Percentiles rank a stretch among this genome's conserved stretches.
Conservation (phyloP, 2,888 invertebrate genomes). For the Ceramica pisi region DNA sequence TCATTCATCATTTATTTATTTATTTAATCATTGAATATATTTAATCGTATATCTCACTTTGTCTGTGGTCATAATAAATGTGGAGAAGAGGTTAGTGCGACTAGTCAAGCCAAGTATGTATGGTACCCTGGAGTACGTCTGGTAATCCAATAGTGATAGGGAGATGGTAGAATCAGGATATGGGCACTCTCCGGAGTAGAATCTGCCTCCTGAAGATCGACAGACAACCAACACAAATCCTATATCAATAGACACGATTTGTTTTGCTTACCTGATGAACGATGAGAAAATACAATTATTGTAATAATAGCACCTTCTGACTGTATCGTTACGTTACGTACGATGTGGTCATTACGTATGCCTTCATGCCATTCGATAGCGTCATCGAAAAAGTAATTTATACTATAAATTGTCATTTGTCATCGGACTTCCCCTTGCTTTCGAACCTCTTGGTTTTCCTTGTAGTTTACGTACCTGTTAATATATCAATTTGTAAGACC, state of each 20-base stretch:
- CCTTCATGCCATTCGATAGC: constrained; percentile 10
- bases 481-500: constrained; percentile 8
- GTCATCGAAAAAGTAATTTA: constrained; percentile 53
- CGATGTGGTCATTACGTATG: constrained; percentile 34
- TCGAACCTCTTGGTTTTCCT: constrained; percentile 53
- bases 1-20: no score
- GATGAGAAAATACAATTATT: no score
- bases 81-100: no score
- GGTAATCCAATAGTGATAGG: neutral
- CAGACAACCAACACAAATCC: neutral
- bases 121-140: no score
- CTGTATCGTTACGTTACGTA: constrained; percentile 9
- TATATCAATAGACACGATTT: no score
- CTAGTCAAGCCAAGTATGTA: neutral
- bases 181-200: neutral
- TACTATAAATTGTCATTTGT: constrained; percentile 33
- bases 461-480: constrained; percentile 23
- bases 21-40: no score
- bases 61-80: no score
- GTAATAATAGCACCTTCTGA: constrained; percentile 11
- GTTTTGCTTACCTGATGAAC: no score
- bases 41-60: no score
- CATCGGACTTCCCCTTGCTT: constrained; percentile 55
- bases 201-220: neutral
- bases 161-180: neutral